Base-by-base conservation (phyloP, 2,797 vertebrate genomes). In the Dicrostonyx torquatus region DNA sequence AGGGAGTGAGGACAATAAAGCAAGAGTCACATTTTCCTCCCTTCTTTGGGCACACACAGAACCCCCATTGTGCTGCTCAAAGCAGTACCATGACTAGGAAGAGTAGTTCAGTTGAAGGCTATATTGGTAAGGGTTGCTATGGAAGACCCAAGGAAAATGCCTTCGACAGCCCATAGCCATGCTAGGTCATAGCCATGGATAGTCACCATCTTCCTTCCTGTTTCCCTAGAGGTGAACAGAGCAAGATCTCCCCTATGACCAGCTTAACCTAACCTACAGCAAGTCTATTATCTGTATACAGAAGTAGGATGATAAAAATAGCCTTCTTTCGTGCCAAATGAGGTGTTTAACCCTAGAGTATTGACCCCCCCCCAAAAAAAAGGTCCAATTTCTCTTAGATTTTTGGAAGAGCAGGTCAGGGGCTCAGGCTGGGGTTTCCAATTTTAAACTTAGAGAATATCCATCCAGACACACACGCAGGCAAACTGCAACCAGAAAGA, bases 11-110 rank as follows among this genome's bases (percentile, higher is more conserved):
- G 64, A 84, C 34, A 73, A 94, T 29, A 76, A 68, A 87, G 17
- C 53, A 55, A 66, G 45, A 83, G 48, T 78, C 84, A 92, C 22
- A 20, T 53, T 75, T 53, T 60, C 24, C 31, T 37, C 60, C 43
- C 14, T 37, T 50, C 31, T 73, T 4, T 12, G 58, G 66, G 15
- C 1, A 1, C 24, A 20, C 9, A 70, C 29, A 92, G 53, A 95
- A 40, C 43, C 14, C 85, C 77, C 9, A n/a, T 22, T 72, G 62
- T 96, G 60, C 87, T 70, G 85, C 85, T 77, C 88, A 48, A 26
- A 62, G 96, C 93, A 97, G 92, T 79, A 70, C 58, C 78, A 66
- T 1, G 84, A 75, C 87, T 86, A 96, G n/a, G 60, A 13, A 95
- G 78, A 53, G 82, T 55, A 73, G 85, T 93, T 95, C 96, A 91